phyloP scores from a whole-genome alignment of 2,113 vertebrate genomes.

The Pseudorectes ferrugineus region DNA sequence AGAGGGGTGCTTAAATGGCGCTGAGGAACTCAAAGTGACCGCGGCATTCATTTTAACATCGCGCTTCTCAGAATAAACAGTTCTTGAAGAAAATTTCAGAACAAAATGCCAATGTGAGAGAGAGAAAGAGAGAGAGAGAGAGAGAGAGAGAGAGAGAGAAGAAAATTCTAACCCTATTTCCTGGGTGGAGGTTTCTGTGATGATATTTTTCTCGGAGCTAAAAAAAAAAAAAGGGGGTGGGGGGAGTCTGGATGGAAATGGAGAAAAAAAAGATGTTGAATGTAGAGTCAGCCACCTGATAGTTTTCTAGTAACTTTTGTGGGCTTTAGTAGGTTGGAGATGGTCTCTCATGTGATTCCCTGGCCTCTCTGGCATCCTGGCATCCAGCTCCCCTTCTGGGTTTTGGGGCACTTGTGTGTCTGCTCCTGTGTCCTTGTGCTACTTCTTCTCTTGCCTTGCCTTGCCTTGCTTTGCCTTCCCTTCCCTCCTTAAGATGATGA shows the following conservation, averaged over 20 bases:
- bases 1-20: not conserved
- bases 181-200: not conserved
- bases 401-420: not conserved
- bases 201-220: not conserved
- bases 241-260: not conserved
- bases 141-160: not conserved
- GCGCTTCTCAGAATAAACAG: not conserved
- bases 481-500: not conserved
- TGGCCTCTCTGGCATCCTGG: not conserved
- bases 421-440: not conserved
- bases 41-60: not conserved
- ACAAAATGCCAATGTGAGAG: not conserved
- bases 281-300: fast-evolving
- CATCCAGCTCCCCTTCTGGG: not conserved
- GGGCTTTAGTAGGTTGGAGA: not conserved
- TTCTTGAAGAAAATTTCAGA: not conserved
- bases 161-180: not conserved
- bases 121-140: too few species aligned
- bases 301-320: not conserved
- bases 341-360: not conserved
- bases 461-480: not conserved
- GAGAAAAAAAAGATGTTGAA: too few species aligned
- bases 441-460: not conserved
- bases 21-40: not conserved
- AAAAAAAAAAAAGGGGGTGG: too few species aligned